These are phyloP conservation scores for Nomada ruficornis DNA, from an alignment of 2,888 invertebrate species.

Conservation along the genomic window DNA sequence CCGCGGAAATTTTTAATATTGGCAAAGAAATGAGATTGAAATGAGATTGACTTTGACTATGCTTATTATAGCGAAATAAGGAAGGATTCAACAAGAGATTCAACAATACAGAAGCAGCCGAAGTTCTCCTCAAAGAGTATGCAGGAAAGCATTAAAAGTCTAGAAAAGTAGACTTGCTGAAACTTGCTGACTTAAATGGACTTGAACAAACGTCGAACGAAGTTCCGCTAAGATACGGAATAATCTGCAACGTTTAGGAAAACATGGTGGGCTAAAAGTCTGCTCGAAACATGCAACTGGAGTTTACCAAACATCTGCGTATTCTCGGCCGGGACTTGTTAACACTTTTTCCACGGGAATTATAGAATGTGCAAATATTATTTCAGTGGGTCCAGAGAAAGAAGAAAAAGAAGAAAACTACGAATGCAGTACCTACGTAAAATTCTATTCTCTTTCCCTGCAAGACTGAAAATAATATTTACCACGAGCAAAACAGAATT, in stretches of 20 bases:
- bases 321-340: background rate
- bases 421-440: too few relatives aligned
- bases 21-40: background rate
- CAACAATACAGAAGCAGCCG: background rate
- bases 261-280: background rate
- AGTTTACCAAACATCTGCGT: background rate
- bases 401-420: too few relatives aligned
- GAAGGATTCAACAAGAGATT: background rate
- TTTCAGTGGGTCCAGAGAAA: background rate
- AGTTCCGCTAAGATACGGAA: constrained; percentile 5
- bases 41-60: background rate
- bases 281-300: background rate
- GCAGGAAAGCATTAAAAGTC: constrained; percentile 1
- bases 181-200: constrained; percentile 3
- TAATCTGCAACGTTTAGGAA: constrained; percentile 4
- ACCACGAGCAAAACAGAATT: too few relatives aligned
- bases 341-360: background rate
- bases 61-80: background rate
- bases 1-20: background rate
- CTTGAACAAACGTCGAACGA: background rate
- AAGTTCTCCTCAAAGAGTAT: background rate
- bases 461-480: too few relatives aligned
- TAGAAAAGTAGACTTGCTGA: background rate
- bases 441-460: too few relatives aligned
- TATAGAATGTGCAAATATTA: too few relatives aligned